Evolutionary conservation across 1,140 invertebrate genomes (phyloP), one percentile per base, ranked within the genome.

Genomic region (Pseudoatta argentina): DNA sequence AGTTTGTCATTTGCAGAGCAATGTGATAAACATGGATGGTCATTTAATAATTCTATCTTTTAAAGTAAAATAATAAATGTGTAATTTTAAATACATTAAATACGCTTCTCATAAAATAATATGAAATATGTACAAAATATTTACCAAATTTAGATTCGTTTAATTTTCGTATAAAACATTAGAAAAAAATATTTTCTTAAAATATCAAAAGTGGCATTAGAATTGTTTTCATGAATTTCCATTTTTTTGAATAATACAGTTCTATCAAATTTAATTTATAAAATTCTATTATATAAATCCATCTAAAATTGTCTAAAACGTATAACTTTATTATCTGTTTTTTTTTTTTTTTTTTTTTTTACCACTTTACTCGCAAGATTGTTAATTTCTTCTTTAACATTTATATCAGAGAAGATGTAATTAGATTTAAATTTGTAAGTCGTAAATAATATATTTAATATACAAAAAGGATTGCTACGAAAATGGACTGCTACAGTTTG

Each of bases 181-280:
- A 24, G 2, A 24, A 48, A 69, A 18, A 44, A 21, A 67, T 24
- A 8, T 67, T 48, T 24, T 48, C 39, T 69, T 69, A 71, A 71
- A 53, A 53, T 71, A 71, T 51, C 2, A 51, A 39, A 39, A 39
- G 34, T 39, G 34, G 0, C 6, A 72, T 44, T 3, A 7, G 2
- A 55, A 18, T n/a, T 55, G 1, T 24, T 34, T 30, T 27, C 5
- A 5, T 24, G 2, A 27, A 24, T 24, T 27, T 63, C 1, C 59
- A 27, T 67, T 14, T 21, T 67, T 67, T 44, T 67, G 1, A 44
- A 34, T 1, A 64, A 67, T 67, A 67, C 3, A 67, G 3, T 44
- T 67, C 39, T 44, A 67, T 30, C 27, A 30, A 30, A 30, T 67
- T 34, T 67, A 44, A 67, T 67, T 67, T 67, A 39, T 1, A 67